phyloP scores from a whole-genome alignment of 2,113 vertebrate species.

The Numenius arquata region DNA sequence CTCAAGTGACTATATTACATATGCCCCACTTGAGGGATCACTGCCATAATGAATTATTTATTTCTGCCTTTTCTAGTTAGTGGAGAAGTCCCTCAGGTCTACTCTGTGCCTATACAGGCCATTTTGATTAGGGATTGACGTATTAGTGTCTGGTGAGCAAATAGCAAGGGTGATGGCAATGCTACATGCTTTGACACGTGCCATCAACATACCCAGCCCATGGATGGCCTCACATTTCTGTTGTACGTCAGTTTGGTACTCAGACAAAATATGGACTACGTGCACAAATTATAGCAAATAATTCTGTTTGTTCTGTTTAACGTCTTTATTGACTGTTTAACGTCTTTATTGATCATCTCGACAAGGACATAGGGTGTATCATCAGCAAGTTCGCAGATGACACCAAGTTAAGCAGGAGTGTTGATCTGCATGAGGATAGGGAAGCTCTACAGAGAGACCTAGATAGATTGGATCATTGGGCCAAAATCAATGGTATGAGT shows the following conservation, averaged over 20 bases:
- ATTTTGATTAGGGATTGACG: not conserved
- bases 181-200: not conserved
- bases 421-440: too few species aligned
- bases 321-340: too few species aligned
- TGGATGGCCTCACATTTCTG: not conserved
- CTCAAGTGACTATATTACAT: not conserved
- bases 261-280: not conserved
- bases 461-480: too few species aligned
- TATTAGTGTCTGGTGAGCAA: not conserved
- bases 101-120: not conserved
- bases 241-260: not conserved
- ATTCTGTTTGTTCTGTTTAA: too few species aligned
- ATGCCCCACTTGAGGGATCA: not conserved
- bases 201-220: not conserved
- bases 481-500: too few species aligned
- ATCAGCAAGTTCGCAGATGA: too few species aligned
- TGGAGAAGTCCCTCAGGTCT: not conserved
- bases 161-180: not conserved
- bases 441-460: too few species aligned
- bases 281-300: not conserved
- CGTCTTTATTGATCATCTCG: too few species aligned
- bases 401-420: too few species aligned
- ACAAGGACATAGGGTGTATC: too few species aligned
- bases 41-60: not conserved
- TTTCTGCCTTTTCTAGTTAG: not conserved